Base-by-base conservation (phyloP, 2,888 invertebrate genomes). In the Drosophila antonietae region DNA sequence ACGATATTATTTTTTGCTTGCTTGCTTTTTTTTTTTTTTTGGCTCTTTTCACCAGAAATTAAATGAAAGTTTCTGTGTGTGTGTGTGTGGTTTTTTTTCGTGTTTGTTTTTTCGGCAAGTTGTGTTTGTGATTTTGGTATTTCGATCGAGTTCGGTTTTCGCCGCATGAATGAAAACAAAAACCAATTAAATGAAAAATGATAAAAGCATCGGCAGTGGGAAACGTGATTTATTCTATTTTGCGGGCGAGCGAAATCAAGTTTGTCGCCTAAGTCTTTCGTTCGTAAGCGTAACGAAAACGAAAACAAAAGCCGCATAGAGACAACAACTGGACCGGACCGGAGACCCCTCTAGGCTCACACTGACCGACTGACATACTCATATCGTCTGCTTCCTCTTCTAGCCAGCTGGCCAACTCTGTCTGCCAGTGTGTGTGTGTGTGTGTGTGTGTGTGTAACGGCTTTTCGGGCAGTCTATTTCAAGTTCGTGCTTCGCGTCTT, bases 281-380 rank as follows among this genome's bases (percentile, higher is more conserved):
- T 76, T 71, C 72, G 69, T 63, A 80, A 51, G 80, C 86, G 89
- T 85, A 89, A 88, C 88, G 90, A 89, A 89, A 90, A 80, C 78
- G 86, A 89, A 89, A 90, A 81, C 78, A 84, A 79, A 76, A 65
- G 58, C 59, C 68, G 70, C 70, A 74, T 76, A 73, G 67, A 62
- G 68, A 62, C 55, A 65, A 41, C 64, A 63, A 56, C 37, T 7
- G 44, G 57, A 23, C 23, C 23, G 23, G 6, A 28, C 28, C 53
- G 15, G 37, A 37, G 37, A 23, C 28, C 15, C 37, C 18, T 15
- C 37, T n/a, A 57, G 37, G 59, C 56, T 56, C 41, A 43, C 43
- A 51, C 51, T 88, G 89, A 89, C 88, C 88, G 90, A 90, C 88
- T 88, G 90, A 89, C 89, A 88, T 41, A 66, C 46, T 73, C 78